Evolutionary conservation across 2,797 vertebrate species (phyloP).

Genomic region (Sphaeramia orbicularis): DNA sequence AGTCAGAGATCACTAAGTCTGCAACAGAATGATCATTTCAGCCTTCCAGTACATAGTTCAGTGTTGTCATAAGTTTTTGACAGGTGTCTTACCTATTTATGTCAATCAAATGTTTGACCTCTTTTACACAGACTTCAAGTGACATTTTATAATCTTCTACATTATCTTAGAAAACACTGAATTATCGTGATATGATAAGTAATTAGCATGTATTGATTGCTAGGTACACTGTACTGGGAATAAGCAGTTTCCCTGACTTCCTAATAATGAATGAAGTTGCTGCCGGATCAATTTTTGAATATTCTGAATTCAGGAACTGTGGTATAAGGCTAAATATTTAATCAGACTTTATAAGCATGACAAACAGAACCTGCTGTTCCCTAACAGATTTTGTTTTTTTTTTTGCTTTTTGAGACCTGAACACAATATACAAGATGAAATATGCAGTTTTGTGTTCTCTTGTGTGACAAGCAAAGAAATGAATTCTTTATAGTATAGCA

Average conservation of each 20-base stretch:
- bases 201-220: background rate
- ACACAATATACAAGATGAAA: background rate
- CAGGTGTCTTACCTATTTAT: no score
- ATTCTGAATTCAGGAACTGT: conserved; percentile 16
- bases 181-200: background rate
- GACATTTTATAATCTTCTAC: background rate
- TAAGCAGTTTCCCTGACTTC: background rate
- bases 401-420: background rate
- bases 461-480: background rate
- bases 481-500: background rate
- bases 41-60: no score
- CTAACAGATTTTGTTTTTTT: background rate
- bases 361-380: conserved; percentile 1
- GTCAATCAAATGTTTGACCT: no score
- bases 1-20: no score
- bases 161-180: background rate
- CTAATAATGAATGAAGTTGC: background rate
- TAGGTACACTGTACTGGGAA: background rate
- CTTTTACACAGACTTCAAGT: no score
- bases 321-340: conserved; percentile 31
- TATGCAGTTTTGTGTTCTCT: background rate
- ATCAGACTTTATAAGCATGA: conserved; percentile 13
- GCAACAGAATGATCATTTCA: no score
- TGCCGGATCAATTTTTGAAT: background rate
- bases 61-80: no score